Evolutionary conservation across 2,888 invertebrate species (phyloP).

Genomic region (Agriopis aurantiaria): DNA sequence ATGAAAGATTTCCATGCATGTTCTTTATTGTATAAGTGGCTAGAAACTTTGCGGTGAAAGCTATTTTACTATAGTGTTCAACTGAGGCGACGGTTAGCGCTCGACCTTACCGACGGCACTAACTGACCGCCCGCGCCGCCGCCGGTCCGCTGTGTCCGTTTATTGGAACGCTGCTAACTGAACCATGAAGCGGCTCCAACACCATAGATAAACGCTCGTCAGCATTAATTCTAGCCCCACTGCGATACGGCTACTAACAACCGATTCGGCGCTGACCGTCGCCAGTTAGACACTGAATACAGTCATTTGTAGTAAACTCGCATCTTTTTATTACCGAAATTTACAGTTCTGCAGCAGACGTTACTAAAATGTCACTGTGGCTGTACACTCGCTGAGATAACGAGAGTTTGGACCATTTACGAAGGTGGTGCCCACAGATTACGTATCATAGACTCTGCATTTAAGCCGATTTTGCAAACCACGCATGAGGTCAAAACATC

Average conservation of each 20-base stretch:
- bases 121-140: not conserved
- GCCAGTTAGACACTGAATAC: not conserved
- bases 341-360: no score
- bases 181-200: not conserved
- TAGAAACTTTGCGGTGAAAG: constrained; percentile 45
- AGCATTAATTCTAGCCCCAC: not conserved
- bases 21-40: constrained; percentile 46
- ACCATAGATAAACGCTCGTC: not conserved
- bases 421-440: no score
- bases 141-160: not conserved
- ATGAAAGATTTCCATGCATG: constrained; percentile 49
- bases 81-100: constrained; percentile 1
- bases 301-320: not conserved
- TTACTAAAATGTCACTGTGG: no score
- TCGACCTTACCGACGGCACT: not conserved
- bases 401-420: no score
- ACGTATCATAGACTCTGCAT: no score
- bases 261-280: not conserved
- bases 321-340: no score
- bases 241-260: not conserved
- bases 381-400: no score
- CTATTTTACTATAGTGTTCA: constrained; percentile 2
- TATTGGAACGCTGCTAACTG: not conserved
- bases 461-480: no score
- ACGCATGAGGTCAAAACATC: no score